phyloP scores from a whole-genome alignment of 2,888 invertebrate species.

The Orthosia cruda region DNA sequence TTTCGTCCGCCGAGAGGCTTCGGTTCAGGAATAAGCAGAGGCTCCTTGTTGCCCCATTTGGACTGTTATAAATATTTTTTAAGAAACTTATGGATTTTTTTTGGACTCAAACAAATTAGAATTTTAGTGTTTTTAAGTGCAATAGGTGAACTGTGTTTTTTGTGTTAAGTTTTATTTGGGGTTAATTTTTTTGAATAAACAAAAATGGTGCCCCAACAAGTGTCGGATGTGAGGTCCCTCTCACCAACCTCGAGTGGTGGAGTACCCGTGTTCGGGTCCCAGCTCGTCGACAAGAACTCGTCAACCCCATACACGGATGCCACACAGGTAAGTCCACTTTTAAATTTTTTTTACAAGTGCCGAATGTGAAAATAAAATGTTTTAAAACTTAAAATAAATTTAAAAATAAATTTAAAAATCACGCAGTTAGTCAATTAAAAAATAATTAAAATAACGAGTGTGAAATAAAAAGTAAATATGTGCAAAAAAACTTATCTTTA shows the following conservation, averaged over 20 bases:
- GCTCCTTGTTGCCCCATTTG: constrained; percentile 81
- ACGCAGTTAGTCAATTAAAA: not conserved
- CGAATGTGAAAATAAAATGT: constrained; percentile 47
- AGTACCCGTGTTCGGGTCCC: constrained; percentile 96
- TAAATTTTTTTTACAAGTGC: constrained; percentile 44
- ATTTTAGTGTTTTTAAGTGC: constrained; percentile 86
- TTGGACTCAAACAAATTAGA: constrained; percentile 79
- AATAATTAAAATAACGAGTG: not conserved
- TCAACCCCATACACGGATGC: constrained; percentile 99
- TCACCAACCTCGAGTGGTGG: constrained; percentile 93
- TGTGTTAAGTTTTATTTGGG: constrained; percentile 80
- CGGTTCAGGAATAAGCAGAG: constrained; percentile 84
- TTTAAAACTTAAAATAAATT: constrained; percentile 21
- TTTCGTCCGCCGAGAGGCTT: constrained; percentile 87
- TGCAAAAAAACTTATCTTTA: not conserved
- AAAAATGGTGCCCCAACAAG: constrained; percentile 95
- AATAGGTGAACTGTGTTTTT: constrained; percentile 90
- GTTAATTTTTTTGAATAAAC: constrained; percentile 83
- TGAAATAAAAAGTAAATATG: not conserved
- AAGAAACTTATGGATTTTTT: constrained; percentile 75
- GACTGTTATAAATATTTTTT: constrained; percentile 84
- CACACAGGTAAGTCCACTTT: constrained; percentile 95
- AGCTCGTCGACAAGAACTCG: constrained; percentile 97
- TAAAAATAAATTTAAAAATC: not conserved
- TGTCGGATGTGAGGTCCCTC: constrained; percentile 91